These are phyloP conservation scores for Parazoanthus swiftii DNA, from an alignment of 92 coral and sea anemone genomes.

Conservation along the genomic window DNA sequence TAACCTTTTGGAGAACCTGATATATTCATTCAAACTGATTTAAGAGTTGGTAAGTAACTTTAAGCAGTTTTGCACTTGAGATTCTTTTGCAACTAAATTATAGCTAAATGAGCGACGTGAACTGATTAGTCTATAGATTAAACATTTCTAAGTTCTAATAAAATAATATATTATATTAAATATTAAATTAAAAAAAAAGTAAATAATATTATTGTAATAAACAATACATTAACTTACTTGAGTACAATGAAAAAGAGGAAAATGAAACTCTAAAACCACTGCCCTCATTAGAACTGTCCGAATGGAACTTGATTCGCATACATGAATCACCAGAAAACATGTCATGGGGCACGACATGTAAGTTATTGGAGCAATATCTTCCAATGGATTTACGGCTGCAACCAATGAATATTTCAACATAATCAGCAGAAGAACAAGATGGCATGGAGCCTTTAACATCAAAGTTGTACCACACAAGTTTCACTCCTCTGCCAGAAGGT, in stretches of 20 bases:
- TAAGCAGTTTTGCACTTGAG: too few species aligned
- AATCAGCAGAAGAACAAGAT: constrained; percentile 49
- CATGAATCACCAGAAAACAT: constrained; percentile 66
- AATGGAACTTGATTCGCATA: constrained; percentile 57
- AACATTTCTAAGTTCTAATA: too few species aligned
- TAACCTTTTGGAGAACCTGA: too few species aligned
- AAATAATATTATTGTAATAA: not conserved
- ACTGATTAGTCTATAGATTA: too few species aligned
- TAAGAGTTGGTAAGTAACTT: too few species aligned
- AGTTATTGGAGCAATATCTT: constrained; percentile 64
- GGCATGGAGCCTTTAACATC: constrained; percentile 76
- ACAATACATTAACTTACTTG: constrained; percentile 36
- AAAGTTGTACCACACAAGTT: constrained; percentile 56
- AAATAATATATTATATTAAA: too few species aligned
- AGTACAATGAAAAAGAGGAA: not conserved
- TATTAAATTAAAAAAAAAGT: not conserved
- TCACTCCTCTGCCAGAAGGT: constrained; percentile 32
- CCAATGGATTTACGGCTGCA: constrained; percentile 61
- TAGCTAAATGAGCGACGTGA: too few species aligned
- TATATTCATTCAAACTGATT: too few species aligned
- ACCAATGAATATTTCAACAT: constrained; percentile 73
- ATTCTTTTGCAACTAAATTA: too few species aligned
- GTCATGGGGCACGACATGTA: constrained; percentile 47
- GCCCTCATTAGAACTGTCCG: constrained; percentile 53
- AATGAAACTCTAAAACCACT: constrained; percentile 55